A percentile compares a stretch with the other conserved stretches of the same genome.
These are phyloP conservation scores for Halocynthia aurantium DNA, from an alignment of 23 tunicate genomes.

Conservation along the genomic window DNA sequence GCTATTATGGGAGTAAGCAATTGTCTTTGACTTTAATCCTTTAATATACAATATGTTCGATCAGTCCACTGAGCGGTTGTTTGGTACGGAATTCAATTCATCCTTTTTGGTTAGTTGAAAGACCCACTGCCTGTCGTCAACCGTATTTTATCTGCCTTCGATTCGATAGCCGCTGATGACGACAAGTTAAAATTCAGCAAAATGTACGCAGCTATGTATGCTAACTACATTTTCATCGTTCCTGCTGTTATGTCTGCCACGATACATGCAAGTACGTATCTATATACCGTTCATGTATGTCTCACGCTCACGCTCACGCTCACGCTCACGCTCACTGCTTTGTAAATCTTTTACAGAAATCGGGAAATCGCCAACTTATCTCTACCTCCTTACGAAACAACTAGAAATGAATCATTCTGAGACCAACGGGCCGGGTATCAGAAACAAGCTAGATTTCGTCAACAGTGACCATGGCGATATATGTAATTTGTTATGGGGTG, in stretches of 20 bases:
- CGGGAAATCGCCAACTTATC: slow-evolving; percentile 44
- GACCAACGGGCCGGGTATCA: slow-evolving; percentile 65
- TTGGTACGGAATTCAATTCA: no score
- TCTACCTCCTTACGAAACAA: slow-evolving; percentile 57
- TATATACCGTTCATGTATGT: neutral
- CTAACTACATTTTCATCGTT: slow-evolving; percentile 55
- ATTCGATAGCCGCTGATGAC: neutral
- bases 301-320: neutral
- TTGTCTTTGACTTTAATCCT: no score
- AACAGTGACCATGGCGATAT: slow-evolving; percentile 82
- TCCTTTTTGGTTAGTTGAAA: no score
- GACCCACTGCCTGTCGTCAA: no score
- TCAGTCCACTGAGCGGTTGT: no score
- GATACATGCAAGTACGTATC: slow-evolving; percentile 55
- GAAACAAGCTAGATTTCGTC: slow-evolving; percentile 66
- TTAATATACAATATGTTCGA: no score
- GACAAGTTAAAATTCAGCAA: slow-evolving; percentile 26
- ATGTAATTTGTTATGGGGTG: slow-evolving; percentile 60
- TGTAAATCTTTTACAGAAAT: slow-evolving; percentile 14
- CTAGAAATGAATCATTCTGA: slow-evolving; percentile 59
- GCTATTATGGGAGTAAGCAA: neutral
- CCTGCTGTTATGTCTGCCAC: slow-evolving; percentile 52
- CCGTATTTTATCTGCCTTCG: no score
- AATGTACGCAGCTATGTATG: slow-evolving; percentile 35
- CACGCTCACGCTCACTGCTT: neutral